phyloP scores from a whole-genome alignment of 2,797 vertebrate species.

The Scolopax bukidnonensis region DNA sequence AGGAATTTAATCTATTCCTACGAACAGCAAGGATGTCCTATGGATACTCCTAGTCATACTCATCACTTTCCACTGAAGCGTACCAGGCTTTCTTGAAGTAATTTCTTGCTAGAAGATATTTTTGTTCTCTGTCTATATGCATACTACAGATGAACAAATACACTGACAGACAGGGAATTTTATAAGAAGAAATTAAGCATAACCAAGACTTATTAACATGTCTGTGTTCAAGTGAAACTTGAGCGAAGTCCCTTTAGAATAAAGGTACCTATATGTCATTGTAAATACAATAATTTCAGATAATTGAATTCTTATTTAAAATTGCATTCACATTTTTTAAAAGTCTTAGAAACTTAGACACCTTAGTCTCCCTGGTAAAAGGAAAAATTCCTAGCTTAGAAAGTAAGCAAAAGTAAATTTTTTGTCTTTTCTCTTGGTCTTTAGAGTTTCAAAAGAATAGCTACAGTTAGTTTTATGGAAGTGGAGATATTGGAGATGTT shows the following conservation, averaged over 20 bases:
- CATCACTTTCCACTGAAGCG: neutral
- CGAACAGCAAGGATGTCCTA: neutral
- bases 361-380: neutral
- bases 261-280: neutral
- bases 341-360: neutral
- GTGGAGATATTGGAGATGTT: neutral
- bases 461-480: neutral
- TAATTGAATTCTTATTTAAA: neutral
- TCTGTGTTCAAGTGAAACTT: neutral
- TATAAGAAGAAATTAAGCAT: neutral
- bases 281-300: neutral
- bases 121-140: neutral
- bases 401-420: neutral
- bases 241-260: neutral
- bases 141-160: neutral
- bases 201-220: neutral
- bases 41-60: neutral
- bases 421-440: neutral
- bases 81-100: neutral
- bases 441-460: neutral
- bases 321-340: neutral
- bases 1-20: neutral
- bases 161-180: neutral
- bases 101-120: neutral
- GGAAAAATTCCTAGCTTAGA: neutral